Evolutionary conservation across 1,140 invertebrate genomes (phyloP).

Genomic region (Laodelphax striatellus): DNA sequence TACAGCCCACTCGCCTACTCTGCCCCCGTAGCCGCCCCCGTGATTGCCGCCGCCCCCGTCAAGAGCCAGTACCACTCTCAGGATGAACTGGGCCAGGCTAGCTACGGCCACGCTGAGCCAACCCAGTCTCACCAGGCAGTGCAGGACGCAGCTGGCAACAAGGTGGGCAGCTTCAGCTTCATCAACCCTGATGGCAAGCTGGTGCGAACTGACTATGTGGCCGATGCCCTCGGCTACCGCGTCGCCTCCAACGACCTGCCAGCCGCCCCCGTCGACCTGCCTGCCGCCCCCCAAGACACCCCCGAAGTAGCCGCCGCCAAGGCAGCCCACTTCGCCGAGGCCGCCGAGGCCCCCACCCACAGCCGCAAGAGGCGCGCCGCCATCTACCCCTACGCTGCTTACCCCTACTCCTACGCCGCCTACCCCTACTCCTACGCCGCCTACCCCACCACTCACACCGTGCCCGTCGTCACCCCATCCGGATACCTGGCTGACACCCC

Average conservation of each 20-base stretch:
- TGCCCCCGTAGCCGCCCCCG: constrained; percentile 30
- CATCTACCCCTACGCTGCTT: constrained; percentile 8
- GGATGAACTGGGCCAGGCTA: constrained; percentile 40
- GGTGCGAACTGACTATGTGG: constrained; percentile 38
- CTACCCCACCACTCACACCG: constrained; percentile 1
- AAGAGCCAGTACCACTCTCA: constrained; percentile 43
- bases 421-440: constrained; percentile 4
- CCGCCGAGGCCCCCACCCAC: constrained; percentile 16
- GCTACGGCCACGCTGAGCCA: constrained; percentile 41
- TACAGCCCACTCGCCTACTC: not conserved
- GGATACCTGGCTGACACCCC: constrained; percentile 18
- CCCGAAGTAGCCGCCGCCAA: constrained; percentile 20
- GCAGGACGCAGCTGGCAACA: constrained; percentile 39
- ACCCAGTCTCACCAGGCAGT: constrained; percentile 39
- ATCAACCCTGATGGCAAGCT: constrained; percentile 39
- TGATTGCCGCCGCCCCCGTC: constrained; percentile 31
- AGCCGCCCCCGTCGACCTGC: constrained; percentile 21
- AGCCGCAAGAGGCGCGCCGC: constrained; percentile 14
- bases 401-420: constrained; percentile 1
- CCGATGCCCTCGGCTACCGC: constrained; percentile 39
- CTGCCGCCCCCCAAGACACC: constrained; percentile 11
- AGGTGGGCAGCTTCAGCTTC: constrained; percentile 42
- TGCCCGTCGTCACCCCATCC: constrained; percentile 4
- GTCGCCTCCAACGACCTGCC: constrained; percentile 38
- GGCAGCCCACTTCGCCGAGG: constrained; percentile 8